phyloP scores from a whole-genome alignment of 2,797 vertebrate species.

The Phalanger gymnotis region DNA sequence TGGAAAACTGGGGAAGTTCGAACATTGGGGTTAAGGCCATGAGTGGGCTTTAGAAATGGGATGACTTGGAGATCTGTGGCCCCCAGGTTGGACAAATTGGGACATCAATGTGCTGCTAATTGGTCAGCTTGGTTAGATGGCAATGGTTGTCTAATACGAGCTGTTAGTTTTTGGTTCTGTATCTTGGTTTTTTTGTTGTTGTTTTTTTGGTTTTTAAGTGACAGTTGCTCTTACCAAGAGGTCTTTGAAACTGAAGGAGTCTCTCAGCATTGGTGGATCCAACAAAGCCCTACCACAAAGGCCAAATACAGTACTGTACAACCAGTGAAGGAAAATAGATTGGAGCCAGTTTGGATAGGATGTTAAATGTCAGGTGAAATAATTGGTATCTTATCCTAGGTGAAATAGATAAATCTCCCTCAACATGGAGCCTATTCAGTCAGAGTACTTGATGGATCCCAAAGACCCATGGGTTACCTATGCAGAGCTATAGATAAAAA shows the following conservation, averaged over 20 bases:
- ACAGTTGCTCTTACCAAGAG: not conserved
- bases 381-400: not conserved
- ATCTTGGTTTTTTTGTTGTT: not conserved
- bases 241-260: not conserved
- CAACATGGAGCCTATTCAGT: not conserved
- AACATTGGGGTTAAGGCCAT: not conserved
- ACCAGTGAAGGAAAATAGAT: not conserved
- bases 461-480: not conserved
- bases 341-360: not conserved
- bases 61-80: not conserved
- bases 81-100: not conserved
- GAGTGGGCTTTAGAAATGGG: not conserved
- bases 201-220: not conserved
- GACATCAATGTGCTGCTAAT: not conserved
- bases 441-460: not conserved
- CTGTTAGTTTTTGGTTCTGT: not conserved
- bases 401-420: not conserved
- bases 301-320: not conserved
- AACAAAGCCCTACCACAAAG: not conserved
- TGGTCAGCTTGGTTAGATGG: not conserved
- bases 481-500: not conserved
- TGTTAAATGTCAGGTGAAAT: not conserved
- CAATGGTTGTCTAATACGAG: not conserved
- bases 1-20: not conserved
- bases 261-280: not conserved